Evolutionary conservation across 1,140 invertebrate species (phyloP).

Genomic region (Pinna nobilis): DNA sequence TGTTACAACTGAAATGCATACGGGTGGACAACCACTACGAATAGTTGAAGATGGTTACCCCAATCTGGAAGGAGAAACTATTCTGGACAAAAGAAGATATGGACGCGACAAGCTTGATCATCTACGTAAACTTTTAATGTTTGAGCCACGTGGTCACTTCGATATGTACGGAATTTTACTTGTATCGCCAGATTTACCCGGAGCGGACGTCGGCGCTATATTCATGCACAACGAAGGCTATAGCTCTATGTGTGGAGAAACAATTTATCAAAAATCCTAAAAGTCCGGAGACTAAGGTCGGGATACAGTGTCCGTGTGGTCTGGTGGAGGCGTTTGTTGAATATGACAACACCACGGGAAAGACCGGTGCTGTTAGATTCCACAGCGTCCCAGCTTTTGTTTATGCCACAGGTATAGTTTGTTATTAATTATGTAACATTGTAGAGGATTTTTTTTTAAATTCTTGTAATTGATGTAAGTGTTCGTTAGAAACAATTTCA

Average conservation of each 20-base stretch:
- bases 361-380: conserved; percentile 66
- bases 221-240: conserved; percentile 74
- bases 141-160: conserved; percentile 72
- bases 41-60: conserved; percentile 70
- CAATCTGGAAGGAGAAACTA: conserved; percentile 52
- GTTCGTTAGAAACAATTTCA: too few relatives aligned
- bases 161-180: conserved; percentile 72
- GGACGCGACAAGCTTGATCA: conserved; percentile 54
- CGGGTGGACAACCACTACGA: conserved; percentile 67
- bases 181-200: conserved; percentile 56
- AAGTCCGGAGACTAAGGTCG: conserved; percentile 61
- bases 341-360: conserved; percentile 27
- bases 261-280: conserved; percentile 49
- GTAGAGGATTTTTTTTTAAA: too few relatives aligned
- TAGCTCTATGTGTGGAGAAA: conserved; percentile 73
- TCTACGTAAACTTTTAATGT: conserved; percentile 65
- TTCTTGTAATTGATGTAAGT: too few relatives aligned
- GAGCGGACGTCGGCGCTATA: conserved; percentile 68
- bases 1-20: conserved; percentile 74
- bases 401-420: conserved; percentile 56
- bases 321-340: conserved; percentile 62
- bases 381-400: conserved; percentile 70
- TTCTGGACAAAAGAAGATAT: conserved; percentile 66
- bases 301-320: conserved; percentile 72
- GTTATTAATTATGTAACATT: too few relatives aligned